These are phyloP conservation scores for Pterostichus niger DNA, from an alignment of 2,888 invertebrate genomes.

Conservation along the genomic window DNA sequence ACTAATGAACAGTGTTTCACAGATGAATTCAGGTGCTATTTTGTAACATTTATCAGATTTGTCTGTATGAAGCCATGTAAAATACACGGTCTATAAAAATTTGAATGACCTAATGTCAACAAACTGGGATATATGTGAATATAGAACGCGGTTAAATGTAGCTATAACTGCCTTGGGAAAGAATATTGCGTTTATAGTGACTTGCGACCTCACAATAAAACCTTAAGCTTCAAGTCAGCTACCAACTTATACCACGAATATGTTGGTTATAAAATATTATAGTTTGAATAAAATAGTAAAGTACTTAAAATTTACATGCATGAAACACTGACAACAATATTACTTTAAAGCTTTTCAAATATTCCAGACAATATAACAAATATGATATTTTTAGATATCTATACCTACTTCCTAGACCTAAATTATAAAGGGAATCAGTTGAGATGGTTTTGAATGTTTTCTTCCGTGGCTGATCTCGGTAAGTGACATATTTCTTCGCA, in stretches of 20 bases:
- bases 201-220: constrained; percentile 28
- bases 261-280: constrained; percentile 7
- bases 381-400: too few relatives aligned
- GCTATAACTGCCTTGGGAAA: constrained; percentile 29
- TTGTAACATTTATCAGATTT: constrained; percentile 50
- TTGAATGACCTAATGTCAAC: constrained; percentile 42
- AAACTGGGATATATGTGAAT: constrained; percentile 24
- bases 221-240: background rate
- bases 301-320: background rate
- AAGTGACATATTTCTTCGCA: too few relatives aligned
- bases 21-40: constrained; percentile 20
- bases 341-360: too few relatives aligned
- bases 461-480: too few relatives aligned
- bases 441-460: too few relatives aligned
- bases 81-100: constrained; percentile 29
- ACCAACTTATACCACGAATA: background rate
- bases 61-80: constrained; percentile 4
- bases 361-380: too few relatives aligned
- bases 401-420: too few relatives aligned
- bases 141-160: constrained; percentile 39
- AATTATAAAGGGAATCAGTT: too few relatives aligned
- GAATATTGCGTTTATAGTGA: constrained; percentile 25
- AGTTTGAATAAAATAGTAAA: background rate
- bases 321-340: background rate
- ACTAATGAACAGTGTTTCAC: constrained; percentile 7